Base-by-base conservation (phyloP, 1,140 invertebrate genomes). In the Aphelenchoides fujianensis region DNA sequence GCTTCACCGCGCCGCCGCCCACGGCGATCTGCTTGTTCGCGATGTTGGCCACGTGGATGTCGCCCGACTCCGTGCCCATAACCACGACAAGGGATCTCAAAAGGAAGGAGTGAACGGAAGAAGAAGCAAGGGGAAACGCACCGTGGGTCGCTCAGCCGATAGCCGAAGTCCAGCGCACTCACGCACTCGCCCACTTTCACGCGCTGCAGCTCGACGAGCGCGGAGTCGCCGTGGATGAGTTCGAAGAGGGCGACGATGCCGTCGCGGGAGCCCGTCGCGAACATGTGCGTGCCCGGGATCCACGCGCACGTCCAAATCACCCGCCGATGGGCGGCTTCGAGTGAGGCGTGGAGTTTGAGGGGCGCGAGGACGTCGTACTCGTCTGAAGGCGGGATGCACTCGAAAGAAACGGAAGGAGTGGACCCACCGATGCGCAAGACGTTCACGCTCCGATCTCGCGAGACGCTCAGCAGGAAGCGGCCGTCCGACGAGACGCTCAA, bases 151-250 rank as follows among this genome's bases (percentile, higher is more conserved):
- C 2, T 19, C 0, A 34, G 7, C 19, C n/a, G 37, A 34, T 66
- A n/a, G n/a, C 63, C 63, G 53, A 66, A 66, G 0, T 32, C 63
- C 3, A 66, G 32, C 23, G 63, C 19, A 12, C 28, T 34, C 53
- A 66, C 36, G 53, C 63, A 66, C 16, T 66, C 63, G n/a, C 63
- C 63, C 23, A 66, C n/a, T 37, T 66, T 30, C 63, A 12, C 23
- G 37, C 32, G 16, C 53, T 66, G 63, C 32, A 66, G 2, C 32
- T 66, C 63, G 1, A 59, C 23, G 5, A 59, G 5, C 28, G 23
- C 31, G 28, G 16, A 1, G 16, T 35, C 32, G n/a, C 7, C 31
- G 12, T 12, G 19, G 2, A n/a, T 16, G n/a, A 66, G 30, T 3
- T 66, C 12, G 32, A 66, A 66, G 12, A 66, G 16, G 0, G 27